phyloP scores from a whole-genome alignment of 2,113 vertebrate genomes.

The Psittacula cyanocephala region DNA sequence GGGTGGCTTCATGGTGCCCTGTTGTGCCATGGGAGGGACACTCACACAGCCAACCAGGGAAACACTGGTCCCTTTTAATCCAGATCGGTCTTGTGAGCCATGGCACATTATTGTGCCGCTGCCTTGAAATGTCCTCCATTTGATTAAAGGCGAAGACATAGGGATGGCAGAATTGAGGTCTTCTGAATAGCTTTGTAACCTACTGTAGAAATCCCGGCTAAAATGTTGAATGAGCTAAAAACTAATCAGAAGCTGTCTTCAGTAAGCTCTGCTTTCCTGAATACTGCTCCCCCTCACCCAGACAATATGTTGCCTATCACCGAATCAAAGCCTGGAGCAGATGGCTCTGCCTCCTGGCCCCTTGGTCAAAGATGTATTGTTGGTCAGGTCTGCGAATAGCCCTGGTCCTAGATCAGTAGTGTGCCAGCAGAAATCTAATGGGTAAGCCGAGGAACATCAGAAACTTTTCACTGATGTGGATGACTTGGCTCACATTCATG shows the following conservation, averaged over 20 bases:
- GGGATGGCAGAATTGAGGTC: not conserved
- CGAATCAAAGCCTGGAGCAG: not conserved
- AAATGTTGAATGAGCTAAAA: not conserved
- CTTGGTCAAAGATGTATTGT: not conserved
- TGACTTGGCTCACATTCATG: not conserved
- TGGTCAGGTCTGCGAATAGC: not conserved
- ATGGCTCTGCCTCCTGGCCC: not conserved
- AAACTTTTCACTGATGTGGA: not conserved
- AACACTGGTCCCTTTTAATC: not conserved
- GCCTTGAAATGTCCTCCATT: not conserved
- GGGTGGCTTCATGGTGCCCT: rapidly evolving
- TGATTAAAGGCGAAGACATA: not conserved
- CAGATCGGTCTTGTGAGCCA: not conserved
- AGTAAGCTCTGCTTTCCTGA: not conserved
- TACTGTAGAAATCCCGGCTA: not conserved
- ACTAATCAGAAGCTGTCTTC: not conserved
- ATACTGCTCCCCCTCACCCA: rapidly evolving
- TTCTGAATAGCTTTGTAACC: not conserved
- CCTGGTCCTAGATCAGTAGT: not conserved
- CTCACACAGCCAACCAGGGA: not conserved
- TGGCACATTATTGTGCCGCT: not conserved
- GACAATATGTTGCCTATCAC: not conserved
- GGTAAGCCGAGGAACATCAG: not conserved
- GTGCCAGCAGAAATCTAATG: not conserved
- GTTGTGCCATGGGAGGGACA: not conserved